A percentile compares a stretch with the other conserved stretches of the same genome.
Evolutionary conservation across 2,797 vertebrate species (phyloP).

Genomic region (Gouania willdenowi): DNA sequence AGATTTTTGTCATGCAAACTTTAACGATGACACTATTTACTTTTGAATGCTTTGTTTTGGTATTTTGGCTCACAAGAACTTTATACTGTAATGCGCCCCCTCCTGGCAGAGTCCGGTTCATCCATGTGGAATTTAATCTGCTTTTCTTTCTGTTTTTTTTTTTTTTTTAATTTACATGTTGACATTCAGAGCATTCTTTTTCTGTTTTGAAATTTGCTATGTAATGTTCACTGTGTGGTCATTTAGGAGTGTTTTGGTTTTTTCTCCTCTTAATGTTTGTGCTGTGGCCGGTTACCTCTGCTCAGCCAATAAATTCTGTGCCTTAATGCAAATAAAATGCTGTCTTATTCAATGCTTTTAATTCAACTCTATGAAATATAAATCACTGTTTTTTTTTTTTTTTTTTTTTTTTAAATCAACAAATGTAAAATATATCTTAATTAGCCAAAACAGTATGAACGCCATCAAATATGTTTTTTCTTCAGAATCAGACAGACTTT

Average conservation of each 20-base stretch:
- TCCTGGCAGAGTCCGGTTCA: constrained; percentile 21
- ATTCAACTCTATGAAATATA: too few relatives aligned
- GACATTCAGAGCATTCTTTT: constrained; percentile 14
- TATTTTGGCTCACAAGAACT: constrained; percentile 38
- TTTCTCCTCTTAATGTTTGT: constrained; percentile 22
- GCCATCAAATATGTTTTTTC: too few relatives aligned
- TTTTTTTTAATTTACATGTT: constrained; percentile 1
- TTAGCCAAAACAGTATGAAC: too few relatives aligned
- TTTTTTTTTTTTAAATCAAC: background rate
- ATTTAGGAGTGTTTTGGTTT: constrained; percentile 19
- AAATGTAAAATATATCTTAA: background rate
- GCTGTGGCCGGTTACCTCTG: constrained; percentile 43
- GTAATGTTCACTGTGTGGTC: constrained; percentile 34
- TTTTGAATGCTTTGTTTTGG: constrained; percentile 16
- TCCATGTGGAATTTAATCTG: constrained; percentile 5
- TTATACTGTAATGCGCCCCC: constrained; percentile 21
- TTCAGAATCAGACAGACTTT: too few relatives aligned
- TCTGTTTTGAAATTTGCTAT: constrained; percentile 16
- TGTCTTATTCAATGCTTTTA: too few relatives aligned
- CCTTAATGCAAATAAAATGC: constrained; percentile 61
- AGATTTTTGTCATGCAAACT: constrained; percentile 43
- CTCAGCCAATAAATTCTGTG: constrained; percentile 51
- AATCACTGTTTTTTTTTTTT: too few relatives aligned
- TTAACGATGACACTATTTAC: constrained; percentile 46
- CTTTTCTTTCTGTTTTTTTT: constrained; percentile 19